Evolutionary conservation across 2,797 vertebrate genomes (phyloP), one percentile per base, ranked within the genome.

Genomic region (Danio albolineatus): DNA sequence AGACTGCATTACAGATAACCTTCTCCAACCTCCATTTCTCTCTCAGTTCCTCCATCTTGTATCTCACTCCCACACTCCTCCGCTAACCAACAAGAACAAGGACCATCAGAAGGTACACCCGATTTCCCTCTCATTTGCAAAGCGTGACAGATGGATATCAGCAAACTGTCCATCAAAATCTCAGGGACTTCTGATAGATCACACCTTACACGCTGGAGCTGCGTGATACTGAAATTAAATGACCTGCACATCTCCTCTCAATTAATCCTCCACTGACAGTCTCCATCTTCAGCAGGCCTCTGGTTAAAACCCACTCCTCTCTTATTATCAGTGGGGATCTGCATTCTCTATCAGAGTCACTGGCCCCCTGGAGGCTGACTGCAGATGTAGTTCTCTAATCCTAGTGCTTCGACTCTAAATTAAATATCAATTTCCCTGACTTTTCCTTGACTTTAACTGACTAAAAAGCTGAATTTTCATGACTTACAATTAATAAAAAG

Each of bases 121-220:
- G 21, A 71, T 75, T 76, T 66, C 56, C 56, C 74, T 57, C 56
- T 78, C 21, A 46, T 64, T 80, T 62, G 28, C 72, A 73, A 36
- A 65, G 16, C 12, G 9, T 72, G 62, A 74, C 73, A 82, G 74
- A 43, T 75, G 65, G 36, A 56, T 60, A 69, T 84, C 70, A 67
- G 64, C 65, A 78, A 86, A 75, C 78, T 82, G 78, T 78, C 73
- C 69, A 78, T 75, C 80, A 76, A 73, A 73, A 78, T 78, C 73
- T 61, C 56, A 12, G 28, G 73, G 48, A 51, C 56, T 44, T 71
- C 66, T 62, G 66, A 78, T 14, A 78, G 44, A 78, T 78, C 16
- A 17, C 69, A 64, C 49, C 59, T 7, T 69, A 79, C 67, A 79
- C 5, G 1, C 54, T 19, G 69, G 16, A 60, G 43, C 48, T 43